Conservation (phyloP, 2,113 vertebrate genomes). For the Addax nasomaculatus region DNA sequence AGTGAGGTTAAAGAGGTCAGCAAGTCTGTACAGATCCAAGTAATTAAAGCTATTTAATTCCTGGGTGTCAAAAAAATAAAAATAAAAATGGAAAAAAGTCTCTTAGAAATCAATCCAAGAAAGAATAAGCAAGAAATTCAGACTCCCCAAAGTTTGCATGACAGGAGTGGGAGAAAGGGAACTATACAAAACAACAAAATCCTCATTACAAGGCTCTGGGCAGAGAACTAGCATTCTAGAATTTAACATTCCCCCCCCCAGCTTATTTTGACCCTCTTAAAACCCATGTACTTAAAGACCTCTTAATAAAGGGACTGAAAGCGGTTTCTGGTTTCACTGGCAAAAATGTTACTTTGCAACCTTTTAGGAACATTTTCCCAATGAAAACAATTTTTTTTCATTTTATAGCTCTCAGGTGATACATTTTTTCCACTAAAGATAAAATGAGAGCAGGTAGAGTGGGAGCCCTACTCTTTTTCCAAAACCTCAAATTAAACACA, state of each 20-base stretch:
- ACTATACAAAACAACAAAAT: not conserved
- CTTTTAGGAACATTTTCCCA: not conserved
- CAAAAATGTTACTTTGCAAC: not conserved
- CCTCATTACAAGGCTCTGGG: not conserved
- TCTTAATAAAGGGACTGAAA: not conserved
- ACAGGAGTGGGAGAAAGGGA: not conserved
- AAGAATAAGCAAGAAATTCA: conserved; percentile 46
- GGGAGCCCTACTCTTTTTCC: not conserved
- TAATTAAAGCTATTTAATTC: conserved; percentile 98
- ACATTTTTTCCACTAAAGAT: not conserved
- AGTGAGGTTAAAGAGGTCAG: conserved; percentile 97
- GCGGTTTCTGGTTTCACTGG: not conserved
- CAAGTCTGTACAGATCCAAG: conserved; percentile 97
- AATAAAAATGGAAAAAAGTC: conserved; percentile 53
- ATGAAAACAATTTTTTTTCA: not conserved
- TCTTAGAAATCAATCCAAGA: conserved; percentile 63
- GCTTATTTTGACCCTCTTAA: not conserved
- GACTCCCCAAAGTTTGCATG: conserved; percentile 18
- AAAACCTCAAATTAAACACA: conserved; percentile 11
- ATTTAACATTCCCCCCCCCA: not conserved
- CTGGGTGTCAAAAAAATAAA: conserved; percentile 77
- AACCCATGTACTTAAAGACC: not conserved
- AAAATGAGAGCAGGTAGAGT: not conserved
- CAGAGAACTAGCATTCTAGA: conserved; percentile 26
- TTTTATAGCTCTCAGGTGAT: not conserved